These are phyloP conservation scores for Chaenogobius annularis DNA, from an alignment of 2,113 vertebrate species.

Conservation along the genomic window DNA sequence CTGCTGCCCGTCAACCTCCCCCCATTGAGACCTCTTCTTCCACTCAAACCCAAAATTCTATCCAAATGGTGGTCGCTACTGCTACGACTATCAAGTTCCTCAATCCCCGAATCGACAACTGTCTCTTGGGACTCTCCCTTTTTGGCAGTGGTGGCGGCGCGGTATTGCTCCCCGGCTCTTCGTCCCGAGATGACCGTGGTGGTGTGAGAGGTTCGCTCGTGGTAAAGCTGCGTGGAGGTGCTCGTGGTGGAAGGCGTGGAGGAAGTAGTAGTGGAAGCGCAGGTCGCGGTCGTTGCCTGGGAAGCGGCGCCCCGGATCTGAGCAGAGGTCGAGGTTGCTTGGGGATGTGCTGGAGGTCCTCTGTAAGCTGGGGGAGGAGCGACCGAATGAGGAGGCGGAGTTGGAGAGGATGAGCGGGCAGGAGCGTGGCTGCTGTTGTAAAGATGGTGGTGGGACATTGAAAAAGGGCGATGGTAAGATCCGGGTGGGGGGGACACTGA, in stretches of 20 bases:
- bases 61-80: constrained; percentile 93
- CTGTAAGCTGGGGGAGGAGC: constrained; percentile 71
- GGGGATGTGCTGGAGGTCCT: constrained; percentile 43
- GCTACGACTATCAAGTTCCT: constrained; percentile 91
- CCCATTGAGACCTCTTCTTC: constrained; percentile 57
- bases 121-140: constrained; percentile 83
- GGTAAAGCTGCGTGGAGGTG: constrained; percentile 67
- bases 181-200: constrained; percentile 44
- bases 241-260: constrained; percentile 58
- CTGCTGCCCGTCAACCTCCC: constrained; percentile 47
- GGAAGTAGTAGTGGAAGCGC: constrained; percentile 59
- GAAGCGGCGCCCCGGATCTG: constrained; percentile 56
- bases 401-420: constrained; percentile 77
- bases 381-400: constrained; percentile 59
- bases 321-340: constrained; percentile 54
- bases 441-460: constrained; percentile 77
- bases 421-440: constrained; percentile 70
- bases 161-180: constrained; percentile 64
- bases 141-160: constrained; percentile 55
- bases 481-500: constrained; percentile 76
- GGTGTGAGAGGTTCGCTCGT: constrained; percentile 56
- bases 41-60: constrained; percentile 82
- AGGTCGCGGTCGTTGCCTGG: constrained; percentile 56
- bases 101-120: constrained; percentile 90
- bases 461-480: constrained; percentile 78